Percentiles rank a stretch among this genome's conserved stretches.
Evolutionary conservation across 2,113 vertebrate species (phyloP).

Genomic region (Nymphicus hollandicus): DNA sequence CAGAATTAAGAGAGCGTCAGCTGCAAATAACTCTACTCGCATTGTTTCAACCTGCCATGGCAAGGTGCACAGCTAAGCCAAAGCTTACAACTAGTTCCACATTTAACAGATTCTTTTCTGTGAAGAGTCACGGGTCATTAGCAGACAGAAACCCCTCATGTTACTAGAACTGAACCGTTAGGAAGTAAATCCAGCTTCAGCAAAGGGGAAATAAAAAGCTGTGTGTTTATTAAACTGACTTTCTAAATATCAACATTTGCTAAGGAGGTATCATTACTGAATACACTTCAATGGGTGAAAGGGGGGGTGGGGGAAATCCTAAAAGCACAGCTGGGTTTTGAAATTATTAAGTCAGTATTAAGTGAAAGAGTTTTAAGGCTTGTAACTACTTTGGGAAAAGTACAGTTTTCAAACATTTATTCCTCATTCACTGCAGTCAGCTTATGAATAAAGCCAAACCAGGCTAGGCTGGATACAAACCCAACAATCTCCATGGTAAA

Average conservation of each 20-base stretch:
- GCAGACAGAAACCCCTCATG: not conserved
- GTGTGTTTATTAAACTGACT: not conserved
- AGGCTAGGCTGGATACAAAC: not conserved
- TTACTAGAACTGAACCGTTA: not conserved
- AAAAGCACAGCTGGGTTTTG: not conserved
- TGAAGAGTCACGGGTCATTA: not conserved
- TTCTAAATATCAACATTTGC: not conserved
- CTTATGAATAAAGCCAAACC: not conserved
- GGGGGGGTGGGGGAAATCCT: not conserved
- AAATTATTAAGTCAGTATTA: not conserved
- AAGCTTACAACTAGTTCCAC: not conserved
- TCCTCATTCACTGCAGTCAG: not conserved
- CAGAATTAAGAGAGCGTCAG: not conserved
- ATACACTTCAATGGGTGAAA: not conserved
- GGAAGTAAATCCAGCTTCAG: not conserved
- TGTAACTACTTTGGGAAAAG: not conserved
- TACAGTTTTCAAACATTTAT: not conserved
- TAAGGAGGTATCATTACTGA: not conserved
- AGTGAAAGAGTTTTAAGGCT: not conserved
- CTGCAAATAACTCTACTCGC: not conserved
- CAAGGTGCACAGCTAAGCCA: constrained; percentile 1
- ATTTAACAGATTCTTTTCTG: not conserved
- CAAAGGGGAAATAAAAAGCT: not conserved
- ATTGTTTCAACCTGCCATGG: constrained; percentile 36
- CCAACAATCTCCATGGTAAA: not conserved